Base-by-base conservation (phyloP, 2,113 vertebrate genomes). In the Typhlomys cinereus region DNA sequence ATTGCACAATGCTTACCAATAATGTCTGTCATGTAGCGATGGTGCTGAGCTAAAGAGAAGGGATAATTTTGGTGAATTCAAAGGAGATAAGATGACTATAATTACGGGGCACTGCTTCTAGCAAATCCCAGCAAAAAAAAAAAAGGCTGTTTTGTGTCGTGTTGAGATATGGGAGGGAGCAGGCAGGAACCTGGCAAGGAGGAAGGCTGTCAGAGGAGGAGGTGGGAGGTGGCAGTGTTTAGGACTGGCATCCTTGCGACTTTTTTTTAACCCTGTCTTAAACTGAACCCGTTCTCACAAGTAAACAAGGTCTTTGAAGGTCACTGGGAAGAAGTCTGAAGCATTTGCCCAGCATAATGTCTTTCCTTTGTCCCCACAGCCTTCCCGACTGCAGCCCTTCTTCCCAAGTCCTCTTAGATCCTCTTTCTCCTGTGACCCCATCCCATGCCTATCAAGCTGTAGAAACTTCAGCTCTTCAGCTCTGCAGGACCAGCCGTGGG, bases 11-110 rank as follows among this genome's bases (percentile, higher is more conserved):
- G 64, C 96, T 88, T 82, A 82, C 93, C 92, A 79, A 59, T 75
- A 71, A 88, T 73, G 92, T 46, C 92, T 94, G 92, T 70, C 92
- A 61, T 78, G 81, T 4, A 73, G 95, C n/a, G 2, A 44, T 20
- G 39, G 74, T 10, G 62, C 94, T 66, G 54, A 61, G 61, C 48
- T 50, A 88, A 93, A 86, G 88, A 48, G 90, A 95, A 94, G 79
- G 86, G 94, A 86, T 96, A 95, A 96, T 97, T 97, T 69, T 66
- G 95, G 89, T 69, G 94, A 88, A 88, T 94, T 94, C 91, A 89
- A 92, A 96, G 92, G 71, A 93, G 86, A 41, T 73, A 64, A 62
- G 88, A 96, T 96, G 78, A 90, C 95, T 95, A 7, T 96, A 97
- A 96, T 97, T 96, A 95, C 10, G 62, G 88, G 59, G 39, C 46